A percentile compares a stretch with the other conserved stretches of the same genome.
Evolutionary conservation across 1,140 invertebrate genomes (phyloP).

Genomic region (Odontomachus brunneus): DNA sequence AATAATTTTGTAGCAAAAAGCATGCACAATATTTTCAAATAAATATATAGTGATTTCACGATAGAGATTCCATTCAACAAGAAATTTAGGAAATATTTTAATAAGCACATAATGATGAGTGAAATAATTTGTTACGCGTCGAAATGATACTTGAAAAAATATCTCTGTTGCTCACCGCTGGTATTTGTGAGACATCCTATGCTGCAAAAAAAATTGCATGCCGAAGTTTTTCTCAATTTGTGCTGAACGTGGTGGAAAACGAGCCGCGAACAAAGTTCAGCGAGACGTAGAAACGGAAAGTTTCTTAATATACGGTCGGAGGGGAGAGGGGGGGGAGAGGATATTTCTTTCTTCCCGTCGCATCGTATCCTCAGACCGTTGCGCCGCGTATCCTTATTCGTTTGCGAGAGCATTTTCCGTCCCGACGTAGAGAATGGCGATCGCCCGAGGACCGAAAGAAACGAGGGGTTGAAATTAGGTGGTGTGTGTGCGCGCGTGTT

Average conservation of each 20-base stretch:
- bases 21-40: too few species aligned
- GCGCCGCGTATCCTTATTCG: neutral
- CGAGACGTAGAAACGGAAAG: constrained; percentile 63
- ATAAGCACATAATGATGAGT: neutral
- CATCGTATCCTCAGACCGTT: constrained; percentile 32
- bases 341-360: constrained; percentile 8
- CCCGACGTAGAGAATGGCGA: neutral
- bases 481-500: neutral
- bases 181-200: constrained; percentile 8
- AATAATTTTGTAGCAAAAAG: too few species aligned
- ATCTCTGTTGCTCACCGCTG: neutral
- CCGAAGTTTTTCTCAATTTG: constrained; percentile 65
- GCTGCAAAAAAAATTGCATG: constrained; percentile 23
- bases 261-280: constrained; percentile 62
- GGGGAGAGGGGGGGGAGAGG: too few species aligned
- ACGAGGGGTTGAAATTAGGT: neutral
- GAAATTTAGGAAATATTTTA: too few species aligned
- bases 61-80: too few species aligned
- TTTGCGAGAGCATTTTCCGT: constrained; percentile 27
- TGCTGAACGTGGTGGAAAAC: constrained; percentile 56
- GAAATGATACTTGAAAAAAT: neutral
- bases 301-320: constrained; percentile 72
- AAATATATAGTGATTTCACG: too few species aligned
- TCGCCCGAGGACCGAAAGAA: constrained; percentile 7
- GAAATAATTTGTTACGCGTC: neutral